Base-by-base conservation (phyloP, 2,797 vertebrate genomes). In the Eulemur albifrons region DNA sequence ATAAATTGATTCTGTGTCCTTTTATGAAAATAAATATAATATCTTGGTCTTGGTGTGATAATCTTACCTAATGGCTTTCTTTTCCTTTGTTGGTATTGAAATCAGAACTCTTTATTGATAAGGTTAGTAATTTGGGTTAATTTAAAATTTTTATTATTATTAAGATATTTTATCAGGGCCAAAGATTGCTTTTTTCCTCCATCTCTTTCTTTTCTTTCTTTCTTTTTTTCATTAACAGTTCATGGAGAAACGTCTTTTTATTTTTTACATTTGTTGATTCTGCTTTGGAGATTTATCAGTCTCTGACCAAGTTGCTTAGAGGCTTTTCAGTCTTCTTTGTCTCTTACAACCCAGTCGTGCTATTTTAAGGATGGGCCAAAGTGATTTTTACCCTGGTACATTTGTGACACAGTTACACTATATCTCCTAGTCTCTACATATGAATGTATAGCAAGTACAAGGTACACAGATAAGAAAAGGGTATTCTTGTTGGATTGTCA, bases 1-100 rank as follows among this genome's bases (percentile, higher is more conserved):
- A 57, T 69, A 69, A 76, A 59, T 59, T 83, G 65, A 77, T 81
- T 59, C 30, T 82, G 4, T 54, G 23, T 84, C 40, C 30, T 83
- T 92, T 87, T 83, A 35, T 79, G 35, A 94, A 90, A 76, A 59
- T 73, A 75, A 72, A 43, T 88, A 50, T 12, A 73, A 7, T 57
- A 40, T 80, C 67, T 72, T 81, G 35, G 14, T 72, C 40, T 81
- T 72, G 13, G 6, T 85, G n/a, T 81, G 67, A 67, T 90, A 30
- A 27, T 57, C n/a, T 92, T 86, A 72, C 17, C 35, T 65, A 81
- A 69, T 80, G 61, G 21, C 30, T 89, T 2, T 67, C 30, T 35
- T 91, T 84, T 84, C 59, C 50, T 94, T 90, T 70, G 21, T 69
- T 94, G 61, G 15, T 76, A 21, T 77, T 92, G 25, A 92, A 72